Evolutionary conservation across 2,888 invertebrate genomes (phyloP), one percentile per base, ranked within the genome.

Genomic region (Automeris io): DNA sequence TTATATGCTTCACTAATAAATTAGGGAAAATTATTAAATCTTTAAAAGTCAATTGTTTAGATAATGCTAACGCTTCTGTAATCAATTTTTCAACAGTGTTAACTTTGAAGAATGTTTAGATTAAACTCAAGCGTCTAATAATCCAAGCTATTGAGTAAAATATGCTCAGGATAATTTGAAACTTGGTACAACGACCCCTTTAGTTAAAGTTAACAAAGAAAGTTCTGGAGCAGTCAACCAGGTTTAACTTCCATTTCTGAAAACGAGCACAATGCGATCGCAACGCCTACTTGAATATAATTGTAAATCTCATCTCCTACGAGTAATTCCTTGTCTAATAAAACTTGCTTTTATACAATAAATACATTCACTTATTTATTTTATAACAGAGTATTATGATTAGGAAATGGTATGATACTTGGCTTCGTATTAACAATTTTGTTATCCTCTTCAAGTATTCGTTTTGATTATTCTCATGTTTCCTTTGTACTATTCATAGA

Each of bases 281-380:
- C 53, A 57, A 68, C 70, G 70, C 73, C 75, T 68, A 70, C 78
- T 52, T 61, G 57, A 70, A 65, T 69, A 68, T 61, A 65, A 61
- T 65, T 67, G 66, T 74, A 71, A 75, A 73, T 76, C 72, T 68
- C 61, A 68, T 67, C 65, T 63, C 55, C 48, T 43, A 54, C 64
- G 59, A 65, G 61, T 70, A 67, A 61, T 56, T 52, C 51, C 49
- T 51, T 69, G 63, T 67, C 65, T 71, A 70, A 70, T 54, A 64
- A 60, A 29, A 29, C 5, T 29, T 16, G 16, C 2, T 29, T 29
- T n/a, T 16, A n/a, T 44, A 42, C 48, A 45, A 50, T 41, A 36
- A 39, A 16, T 37, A 34, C 21, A 11, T 31, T 19, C 31, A 38
- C 18, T 33, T 36, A 35, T 36, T 31, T 23, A 19, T 33, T 8